These are phyloP conservation scores for Meliscaeva auricollis DNA, from an alignment of 2,888 invertebrate genomes.

Conservation along the genomic window DNA sequence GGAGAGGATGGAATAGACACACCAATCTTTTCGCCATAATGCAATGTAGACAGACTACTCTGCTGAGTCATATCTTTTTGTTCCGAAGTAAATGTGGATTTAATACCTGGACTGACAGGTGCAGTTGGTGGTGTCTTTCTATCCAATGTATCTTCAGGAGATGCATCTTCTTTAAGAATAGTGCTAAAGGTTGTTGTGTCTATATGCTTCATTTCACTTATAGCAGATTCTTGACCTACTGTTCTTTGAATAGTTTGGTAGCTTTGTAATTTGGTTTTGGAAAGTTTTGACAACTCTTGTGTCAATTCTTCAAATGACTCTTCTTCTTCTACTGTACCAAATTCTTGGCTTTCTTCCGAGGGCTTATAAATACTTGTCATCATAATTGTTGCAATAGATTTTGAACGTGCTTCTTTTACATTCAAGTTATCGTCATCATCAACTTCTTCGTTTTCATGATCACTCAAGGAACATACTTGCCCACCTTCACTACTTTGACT, in stretches of 20 bases:
- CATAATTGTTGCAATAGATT: slow-evolving; percentile 84
- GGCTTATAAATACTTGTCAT: slow-evolving; percentile 84
- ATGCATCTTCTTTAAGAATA: slow-evolving; percentile 39
- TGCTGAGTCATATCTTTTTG: slow-evolving; percentile 80
- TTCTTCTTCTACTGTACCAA: slow-evolving; percentile 80
- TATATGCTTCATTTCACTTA: slow-evolving; percentile 33
- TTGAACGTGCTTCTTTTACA: slow-evolving; percentile 83
- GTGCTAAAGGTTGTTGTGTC: slow-evolving; percentile 31
- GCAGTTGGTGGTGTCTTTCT: slow-evolving; percentile 88
- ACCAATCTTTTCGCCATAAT: slow-evolving; percentile 73
- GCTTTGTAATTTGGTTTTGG: slow-evolving; percentile 55
- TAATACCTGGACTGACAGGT: slow-evolving; percentile 87
- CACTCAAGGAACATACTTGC: slow-evolving; percentile 80
- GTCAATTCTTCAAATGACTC: slow-evolving; percentile 72
- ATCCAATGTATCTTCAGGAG: slow-evolving; percentile 78
- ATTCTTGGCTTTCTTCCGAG: slow-evolving; percentile 79
- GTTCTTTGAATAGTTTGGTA: slow-evolving; percentile 26
- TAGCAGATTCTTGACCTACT: slow-evolving; percentile 48
- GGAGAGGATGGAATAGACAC: slow-evolving; percentile 84
- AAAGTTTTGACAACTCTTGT: slow-evolving; percentile 38
- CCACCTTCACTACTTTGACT: slow-evolving; percentile 81
- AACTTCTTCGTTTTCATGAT: slow-evolving; percentile 81
- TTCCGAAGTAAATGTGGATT: slow-evolving; percentile 83
- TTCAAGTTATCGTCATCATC: slow-evolving; percentile 77
- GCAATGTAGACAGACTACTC: slow-evolving; percentile 76